Evolutionary conservation across 1,140 invertebrate genomes (phyloP).

Genomic region (Bombus picipes): DNA sequence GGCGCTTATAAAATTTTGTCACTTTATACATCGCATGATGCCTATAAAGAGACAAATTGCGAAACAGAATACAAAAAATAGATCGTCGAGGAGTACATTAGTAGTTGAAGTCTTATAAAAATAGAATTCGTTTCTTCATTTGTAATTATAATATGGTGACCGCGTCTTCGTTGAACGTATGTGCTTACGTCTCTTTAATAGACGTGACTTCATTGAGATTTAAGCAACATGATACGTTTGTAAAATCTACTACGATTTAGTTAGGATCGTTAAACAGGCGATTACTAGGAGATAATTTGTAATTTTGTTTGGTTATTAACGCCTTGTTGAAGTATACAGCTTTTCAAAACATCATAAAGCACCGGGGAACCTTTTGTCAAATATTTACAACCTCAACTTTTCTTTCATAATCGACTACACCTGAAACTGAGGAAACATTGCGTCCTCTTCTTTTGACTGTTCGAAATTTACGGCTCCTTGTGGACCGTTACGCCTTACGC

Average conservation of each 20-base stretch:
- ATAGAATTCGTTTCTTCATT: constrained; percentile 14
- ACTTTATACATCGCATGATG: background rate
- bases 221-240: background rate
- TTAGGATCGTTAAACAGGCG: background rate
- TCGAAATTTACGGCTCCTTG: constrained; percentile 25
- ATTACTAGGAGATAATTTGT: background rate
- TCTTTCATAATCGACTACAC: constrained; percentile 50
- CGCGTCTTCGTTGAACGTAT: no score
- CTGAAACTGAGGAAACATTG: constrained; percentile 48
- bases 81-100: background rate
- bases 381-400: constrained; percentile 22
- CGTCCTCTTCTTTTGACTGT: background rate
- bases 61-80: background rate
- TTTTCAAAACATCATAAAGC: constrained; percentile 6
- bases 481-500: constrained; percentile 41
- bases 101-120: background rate
- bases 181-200: background rate
- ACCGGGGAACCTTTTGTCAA: background rate
- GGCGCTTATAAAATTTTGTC: no score
- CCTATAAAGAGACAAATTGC: background rate
- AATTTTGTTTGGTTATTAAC: background rate
- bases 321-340: background rate
- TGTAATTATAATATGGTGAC: background rate
- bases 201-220: background rate
- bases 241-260: background rate